Percentiles rank a stretch among this genome's conserved stretches.
phyloP scores from a whole-genome alignment of 2,888 invertebrate genomes.

The Ormyrus rosae region DNA sequence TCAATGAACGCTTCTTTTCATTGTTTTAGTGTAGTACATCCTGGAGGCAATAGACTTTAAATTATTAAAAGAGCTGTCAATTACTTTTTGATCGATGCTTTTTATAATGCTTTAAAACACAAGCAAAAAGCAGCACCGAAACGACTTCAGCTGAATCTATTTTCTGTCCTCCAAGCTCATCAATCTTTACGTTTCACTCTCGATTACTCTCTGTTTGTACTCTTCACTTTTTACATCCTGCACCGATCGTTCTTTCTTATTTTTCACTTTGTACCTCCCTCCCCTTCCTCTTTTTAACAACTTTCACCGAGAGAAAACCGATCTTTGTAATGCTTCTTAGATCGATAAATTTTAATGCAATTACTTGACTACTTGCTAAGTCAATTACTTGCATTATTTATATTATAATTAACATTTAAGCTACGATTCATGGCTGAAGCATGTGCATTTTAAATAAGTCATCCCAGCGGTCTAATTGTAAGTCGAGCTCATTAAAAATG shows the following conservation, averaged over 20 bases:
- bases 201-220: slow-evolving; percentile 27
- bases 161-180: slow-evolving; percentile 36
- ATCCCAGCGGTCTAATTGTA: no score
- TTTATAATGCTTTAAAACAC: slow-evolving; percentile 6
- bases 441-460: no score
- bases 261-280: slow-evolving; percentile 4
- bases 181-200: slow-evolving; percentile 49
- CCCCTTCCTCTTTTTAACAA: slow-evolving; percentile 3
- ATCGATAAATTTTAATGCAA: no score
- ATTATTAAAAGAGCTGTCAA: slow-evolving; percentile 23
- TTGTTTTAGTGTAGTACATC: no score
- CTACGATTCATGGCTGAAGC: no score
- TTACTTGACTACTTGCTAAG: no score
- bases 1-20: no score
- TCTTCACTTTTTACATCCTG: no score
- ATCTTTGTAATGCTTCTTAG: no score
- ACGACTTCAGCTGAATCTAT: slow-evolving; percentile 22
- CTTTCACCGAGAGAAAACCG: no score
- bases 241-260: background rate
- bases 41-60: background rate
- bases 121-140: slow-evolving; percentile 17
- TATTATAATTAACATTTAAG: background rate
- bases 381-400: slow-evolving; percentile 6
- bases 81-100: background rate
- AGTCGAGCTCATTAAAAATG: no score